These are phyloP conservation scores for Bilobella aurantiaca DNA, from an alignment of 1,140 invertebrate genomes.

Conservation along the genomic window DNA sequence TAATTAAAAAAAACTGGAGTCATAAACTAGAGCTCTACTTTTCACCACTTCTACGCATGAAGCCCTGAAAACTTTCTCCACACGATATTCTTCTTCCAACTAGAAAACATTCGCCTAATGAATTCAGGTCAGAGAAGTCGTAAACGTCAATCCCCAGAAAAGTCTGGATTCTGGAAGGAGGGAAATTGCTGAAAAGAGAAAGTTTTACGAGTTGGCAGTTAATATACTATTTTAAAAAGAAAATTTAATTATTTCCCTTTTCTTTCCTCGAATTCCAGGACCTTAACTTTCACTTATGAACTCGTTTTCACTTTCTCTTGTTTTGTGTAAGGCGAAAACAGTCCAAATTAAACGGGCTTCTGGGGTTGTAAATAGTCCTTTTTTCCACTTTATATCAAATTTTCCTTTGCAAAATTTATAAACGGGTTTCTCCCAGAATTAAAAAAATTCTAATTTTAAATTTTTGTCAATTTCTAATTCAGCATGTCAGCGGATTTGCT, in stretches of 20 bases:
- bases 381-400: no score
- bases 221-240: neutral
- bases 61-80: no score
- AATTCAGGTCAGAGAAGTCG: slow-evolving; percentile 1
- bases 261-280: neutral
- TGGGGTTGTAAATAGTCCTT: no score
- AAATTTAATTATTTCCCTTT: neutral
- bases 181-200: neutral
- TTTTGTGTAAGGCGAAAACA: no score
- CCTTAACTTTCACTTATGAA: no score
- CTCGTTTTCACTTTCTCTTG: no score
- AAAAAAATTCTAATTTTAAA: no score
- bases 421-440: no score
- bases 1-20: slow-evolving; percentile 2
- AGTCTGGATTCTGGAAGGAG: neutral
- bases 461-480: no score
- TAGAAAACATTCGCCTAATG: neutral
- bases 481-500: neutral
- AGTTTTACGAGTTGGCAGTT: neutral
- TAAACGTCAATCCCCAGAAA: neutral
- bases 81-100: neutral
- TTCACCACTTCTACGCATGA: no score
- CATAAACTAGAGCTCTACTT: slow-evolving; percentile 2
- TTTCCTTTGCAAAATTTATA: no score
- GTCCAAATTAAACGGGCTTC: no score